Evolutionary conservation across 1,140 invertebrate genomes (phyloP), one percentile per base, ranked within the genome.

Genomic region (Euura saliciscinereae): DNA sequence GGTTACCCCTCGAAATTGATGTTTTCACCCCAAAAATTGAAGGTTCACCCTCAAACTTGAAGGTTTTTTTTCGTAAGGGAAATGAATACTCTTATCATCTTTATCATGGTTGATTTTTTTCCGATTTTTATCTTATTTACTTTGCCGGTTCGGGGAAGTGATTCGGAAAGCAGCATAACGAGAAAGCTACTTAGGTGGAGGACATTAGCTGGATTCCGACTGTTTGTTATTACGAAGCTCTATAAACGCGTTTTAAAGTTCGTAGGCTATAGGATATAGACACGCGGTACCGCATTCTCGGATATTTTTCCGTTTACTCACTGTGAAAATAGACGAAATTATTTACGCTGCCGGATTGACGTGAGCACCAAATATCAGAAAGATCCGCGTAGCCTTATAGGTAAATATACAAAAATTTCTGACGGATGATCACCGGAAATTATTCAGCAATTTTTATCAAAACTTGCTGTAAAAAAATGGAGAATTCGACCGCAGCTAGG

Each of bases 291-390:
- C 66, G 28, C 66, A 28, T 67, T 67, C 66, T 28, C 42, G 66
- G 43, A 44, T 67, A 67, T 67, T 67, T 67, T 67, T 67, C 3
- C 8, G 66, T 67, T 67, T 42, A 28, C 28, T 42, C 8, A 11
- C 8, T 28, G 13, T 67, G 43, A 44, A 67, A 67, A 67, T 67
- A 67, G 66, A 67, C 3, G 11, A 44, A 67, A 67, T 67, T 67
- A 67, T 67, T 67, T 67, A 44, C 42, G 43, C 66, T 67, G 10
- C 28, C 13, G 66, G 66, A 67, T 67, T 67, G 66, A 67, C 66
- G 66, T 67, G 66, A 67, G 66, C 66, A 67, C 13, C 28, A 6
- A 42, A 67, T 67, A 42, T 44, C 13, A 42, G 66, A 67, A 67
- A 6, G 43, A 42, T 44, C 66, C 66, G 66, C 10, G 66, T 42